A percentile compares a stretch with the other conserved stretches of the same genome.
Conservation (phyloP, 2,888 invertebrate genomes). For the Norana najaformis region DNA sequence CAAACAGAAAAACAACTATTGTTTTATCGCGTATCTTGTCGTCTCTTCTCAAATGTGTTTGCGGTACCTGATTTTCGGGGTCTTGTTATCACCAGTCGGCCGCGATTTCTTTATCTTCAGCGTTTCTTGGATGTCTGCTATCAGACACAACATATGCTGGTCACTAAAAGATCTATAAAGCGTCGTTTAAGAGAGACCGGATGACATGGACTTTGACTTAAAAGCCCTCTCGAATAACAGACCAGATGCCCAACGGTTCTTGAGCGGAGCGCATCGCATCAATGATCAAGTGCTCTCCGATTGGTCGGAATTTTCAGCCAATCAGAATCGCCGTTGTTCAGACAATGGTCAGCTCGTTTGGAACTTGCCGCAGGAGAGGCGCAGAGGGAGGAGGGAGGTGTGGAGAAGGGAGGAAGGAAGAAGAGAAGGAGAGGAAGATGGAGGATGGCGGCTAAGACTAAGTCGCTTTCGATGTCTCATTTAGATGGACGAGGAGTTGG, state of each 20-base stretch:
- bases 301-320: background rate
- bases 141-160: background rate
- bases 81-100: background rate
- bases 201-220: background rate
- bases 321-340: background rate
- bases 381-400: background rate
- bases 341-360: background rate
- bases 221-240: background rate
- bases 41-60: too few species aligned
- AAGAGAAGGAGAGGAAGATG: background rate
- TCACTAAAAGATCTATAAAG: background rate
- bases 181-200: background rate
- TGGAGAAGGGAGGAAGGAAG: background rate
- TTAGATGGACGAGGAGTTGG: background rate
- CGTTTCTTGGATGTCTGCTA: background rate
- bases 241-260: background rate
- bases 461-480: conserved; percentile 7
- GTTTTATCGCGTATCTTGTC: too few species aligned
- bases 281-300: background rate
- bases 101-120: background rate
- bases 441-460: background rate
- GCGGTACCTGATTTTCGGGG: background rate
- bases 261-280: background rate
- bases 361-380: too few species aligned
- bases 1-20: too few species aligned